Conservation (phyloP, 1,140 invertebrate genomes). For the Heliconius hewitsoni region DNA sequence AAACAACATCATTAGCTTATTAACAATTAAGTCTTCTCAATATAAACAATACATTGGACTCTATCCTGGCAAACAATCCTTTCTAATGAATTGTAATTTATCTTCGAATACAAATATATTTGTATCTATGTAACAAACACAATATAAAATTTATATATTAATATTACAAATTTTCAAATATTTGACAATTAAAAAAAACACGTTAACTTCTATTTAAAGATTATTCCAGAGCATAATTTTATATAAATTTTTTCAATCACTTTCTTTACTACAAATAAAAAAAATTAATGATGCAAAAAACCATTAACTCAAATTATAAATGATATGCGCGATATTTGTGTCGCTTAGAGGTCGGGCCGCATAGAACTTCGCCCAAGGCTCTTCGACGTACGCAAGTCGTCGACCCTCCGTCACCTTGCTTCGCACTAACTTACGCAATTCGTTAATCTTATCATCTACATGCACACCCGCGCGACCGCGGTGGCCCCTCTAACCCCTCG, state of each 20-base stretch:
- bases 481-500: slow-evolving; percentile 65
- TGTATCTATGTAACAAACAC: too few relatives aligned
- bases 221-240: not conserved
- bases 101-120: too few relatives aligned
- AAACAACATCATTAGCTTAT: too few relatives aligned
- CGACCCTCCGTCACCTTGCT: slow-evolving; percentile 77
- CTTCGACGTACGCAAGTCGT: slow-evolving; percentile 57
- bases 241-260: not conserved
- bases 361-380: slow-evolving; percentile 73
- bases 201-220: not conserved
- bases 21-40: too few relatives aligned
- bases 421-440: slow-evolving; percentile 78
- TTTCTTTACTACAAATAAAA: not conserved
- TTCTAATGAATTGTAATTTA: too few relatives aligned
- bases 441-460: slow-evolving; percentile 78
- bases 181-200: not conserved
- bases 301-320: slow-evolving; percentile 24
- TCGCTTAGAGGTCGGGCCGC: slow-evolving; percentile 68
- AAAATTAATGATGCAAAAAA: not conserved
- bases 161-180: too few relatives aligned
- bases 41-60: too few relatives aligned
- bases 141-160: too few relatives aligned
- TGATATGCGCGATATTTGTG: slow-evolving; percentile 59
- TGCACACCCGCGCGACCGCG: slow-evolving; percentile 70
- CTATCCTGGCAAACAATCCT: too few relatives aligned